Conservation (phyloP, 2,888 invertebrate genomes). For the Hirudinaria manillensis region DNA sequence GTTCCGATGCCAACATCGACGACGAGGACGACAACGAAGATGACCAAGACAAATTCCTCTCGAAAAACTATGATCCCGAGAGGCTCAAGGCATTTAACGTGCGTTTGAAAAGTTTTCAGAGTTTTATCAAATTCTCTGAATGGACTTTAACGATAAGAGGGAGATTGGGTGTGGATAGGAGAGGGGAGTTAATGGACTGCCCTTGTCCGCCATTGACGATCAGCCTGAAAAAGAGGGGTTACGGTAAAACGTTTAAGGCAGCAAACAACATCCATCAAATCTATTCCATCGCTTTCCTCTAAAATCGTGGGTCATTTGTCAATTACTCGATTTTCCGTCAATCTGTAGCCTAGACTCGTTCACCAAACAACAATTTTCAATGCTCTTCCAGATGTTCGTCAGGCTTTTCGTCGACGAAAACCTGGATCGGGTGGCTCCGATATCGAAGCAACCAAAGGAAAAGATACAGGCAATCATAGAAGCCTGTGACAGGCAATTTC, state of each 20-base stretch:
- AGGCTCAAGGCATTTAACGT: slow-evolving; percentile 91
- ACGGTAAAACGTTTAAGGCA: too few relatives aligned
- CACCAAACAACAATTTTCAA: not conserved
- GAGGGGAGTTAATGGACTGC: not conserved
- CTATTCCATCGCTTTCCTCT: too few relatives aligned
- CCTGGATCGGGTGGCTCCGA: slow-evolving; percentile 88
- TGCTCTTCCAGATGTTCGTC: slow-evolving; percentile 77
- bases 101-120: slow-evolving; percentile 38
- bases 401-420: slow-evolving; percentile 93
- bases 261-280: too few relatives aligned
- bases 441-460: slow-evolving; percentile 93
- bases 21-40: slow-evolving; percentile 85
- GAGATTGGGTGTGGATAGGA: not conserved
- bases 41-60: slow-evolving; percentile 58
- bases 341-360: not conserved
- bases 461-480: slow-evolving; percentile 95
- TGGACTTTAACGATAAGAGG: not conserved
- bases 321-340: not conserved
- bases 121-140: too few relatives aligned
- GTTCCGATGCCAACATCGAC: slow-evolving; percentile 45
- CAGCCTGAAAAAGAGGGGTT: too few relatives aligned
- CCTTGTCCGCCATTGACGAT: too few relatives aligned
- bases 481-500: slow-evolving; percentile 91
- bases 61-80: slow-evolving; percentile 68
- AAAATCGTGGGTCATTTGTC: too few relatives aligned